Evolutionary conservation across 2,888 invertebrate genomes (phyloP).

Genomic region (Myopa tessellatipennis): DNA sequence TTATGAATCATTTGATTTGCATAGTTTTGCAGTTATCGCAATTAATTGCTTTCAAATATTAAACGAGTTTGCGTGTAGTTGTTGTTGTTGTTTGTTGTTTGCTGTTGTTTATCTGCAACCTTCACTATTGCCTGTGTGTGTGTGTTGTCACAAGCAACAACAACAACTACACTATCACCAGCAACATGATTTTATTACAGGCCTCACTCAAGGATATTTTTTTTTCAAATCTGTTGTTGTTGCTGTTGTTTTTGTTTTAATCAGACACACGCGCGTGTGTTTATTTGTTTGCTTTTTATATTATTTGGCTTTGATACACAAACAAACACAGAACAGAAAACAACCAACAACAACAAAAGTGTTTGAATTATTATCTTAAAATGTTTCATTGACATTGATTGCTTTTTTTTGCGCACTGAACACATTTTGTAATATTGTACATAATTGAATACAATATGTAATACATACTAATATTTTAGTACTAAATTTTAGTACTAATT

Average conservation of each 20-base stretch:
- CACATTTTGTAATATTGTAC: too few species aligned
- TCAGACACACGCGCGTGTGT: not conserved
- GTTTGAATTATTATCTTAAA: too few species aligned
- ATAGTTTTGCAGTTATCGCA: not conserved
- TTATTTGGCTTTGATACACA: not conserved
- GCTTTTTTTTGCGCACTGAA: too few species aligned
- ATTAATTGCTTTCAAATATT: constrained; percentile 6
- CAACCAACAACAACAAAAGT: too few species aligned
- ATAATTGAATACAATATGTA: too few species aligned
- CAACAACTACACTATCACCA: not conserved
- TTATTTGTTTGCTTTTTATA: constrained; percentile 16
- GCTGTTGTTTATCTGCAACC: constrained; percentile 19
- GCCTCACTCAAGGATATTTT: not conserved
- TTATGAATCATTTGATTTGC: too few species aligned
- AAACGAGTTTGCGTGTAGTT: not conserved
- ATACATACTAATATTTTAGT: too few species aligned
- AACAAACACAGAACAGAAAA: too few species aligned
- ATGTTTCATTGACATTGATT: too few species aligned
- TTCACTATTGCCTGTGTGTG: not conserved
- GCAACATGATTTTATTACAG: not conserved
- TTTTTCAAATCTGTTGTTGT: not conserved
- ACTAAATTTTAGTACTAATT: too few species aligned
- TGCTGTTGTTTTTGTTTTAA: constrained; percentile 24
- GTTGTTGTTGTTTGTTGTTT: constrained; percentile 6
- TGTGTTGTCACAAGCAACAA: not conserved